Evolutionary conservation across 2,888 invertebrate species (phyloP), one percentile per base, ranked within the genome.

Genomic region (Nomada fabriciana): DNA sequence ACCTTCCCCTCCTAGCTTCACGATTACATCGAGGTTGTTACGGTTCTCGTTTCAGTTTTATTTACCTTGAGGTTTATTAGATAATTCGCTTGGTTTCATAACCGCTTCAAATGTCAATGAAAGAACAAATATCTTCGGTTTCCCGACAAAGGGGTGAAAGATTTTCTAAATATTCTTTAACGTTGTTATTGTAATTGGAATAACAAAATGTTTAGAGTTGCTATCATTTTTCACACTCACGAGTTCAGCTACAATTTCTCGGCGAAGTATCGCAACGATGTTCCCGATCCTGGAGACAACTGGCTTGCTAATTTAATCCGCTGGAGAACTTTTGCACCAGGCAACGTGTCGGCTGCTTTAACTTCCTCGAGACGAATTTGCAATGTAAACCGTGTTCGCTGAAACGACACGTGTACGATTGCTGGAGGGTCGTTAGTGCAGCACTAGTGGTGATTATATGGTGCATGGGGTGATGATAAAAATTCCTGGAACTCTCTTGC

Each of bases 281-380:
- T 59, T 43, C 42, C 15, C 52, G 70, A 85, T 80, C 76, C 80
- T 50, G 76, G 65, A 76, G 69, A 71, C 79, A 82, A 87, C 83
- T 84, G 86, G 77, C 76, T 65, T 82, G 87, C 86, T 92, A 92
- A 92, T 92, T 91, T 92, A 92, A 92, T 92, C 91, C 90, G 75
- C 83, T 87, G 78, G 87, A 86, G 88, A 89, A 91, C 89, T 91
- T 90, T 86, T 84, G 89, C 73, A 60, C 23, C 55, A 71, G 75
- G 78, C 84, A 84, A 80, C 79, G 86, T 88, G 89, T 88, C 86
- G 80, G 70, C 79, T 25, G 52, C 70, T 82, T 82, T 82, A 86
- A 86, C 89, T 91, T 92, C 89, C 84, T 81, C 85, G 89, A 88
- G 60, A 60, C 88, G 86, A 91, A 92, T 93, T 92, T 93, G 92